Conservation (phyloP, 2,797 vertebrate species). For the Pseudotriccus pelzelni region DNA sequence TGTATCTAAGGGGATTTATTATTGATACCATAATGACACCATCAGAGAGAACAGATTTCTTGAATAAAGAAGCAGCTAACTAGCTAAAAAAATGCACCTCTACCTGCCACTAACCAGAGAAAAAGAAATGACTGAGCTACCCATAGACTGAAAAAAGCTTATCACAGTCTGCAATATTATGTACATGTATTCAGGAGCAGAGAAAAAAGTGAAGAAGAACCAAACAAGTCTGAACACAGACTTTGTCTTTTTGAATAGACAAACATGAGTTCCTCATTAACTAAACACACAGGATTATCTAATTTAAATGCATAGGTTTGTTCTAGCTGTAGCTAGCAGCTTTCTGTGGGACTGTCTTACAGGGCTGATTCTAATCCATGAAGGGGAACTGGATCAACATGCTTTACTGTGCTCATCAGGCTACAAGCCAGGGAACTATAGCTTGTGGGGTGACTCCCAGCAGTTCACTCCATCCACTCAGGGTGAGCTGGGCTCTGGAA, state of each 20-base stretch:
- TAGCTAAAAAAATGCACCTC: not conserved
- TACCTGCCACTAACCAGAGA: not conserved
- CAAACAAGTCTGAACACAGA: not conserved
- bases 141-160: not conserved
- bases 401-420: not conserved
- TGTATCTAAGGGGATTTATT: not conserved
- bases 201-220: not conserved
- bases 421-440: not conserved
- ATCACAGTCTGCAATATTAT: not conserved
- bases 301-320: not conserved
- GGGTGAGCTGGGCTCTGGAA: not conserved
- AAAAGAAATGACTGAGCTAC: not conserved
- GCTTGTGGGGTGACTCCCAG: not conserved
- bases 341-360: not conserved
- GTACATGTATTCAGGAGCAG: not conserved
- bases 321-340: not conserved
- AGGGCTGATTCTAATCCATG: not conserved
- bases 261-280: not conserved
- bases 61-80: not conserved
- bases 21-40: not conserved
- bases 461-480: not conserved
- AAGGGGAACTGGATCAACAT: not conserved
- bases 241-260: not conserved
- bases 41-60: not conserved
- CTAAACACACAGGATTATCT: not conserved